A percentile compares a stretch with the other conserved stretches of the same genome.
phyloP scores from a whole-genome alignment of 2,888 invertebrate species.

The Dryomyza anilis region DNA sequence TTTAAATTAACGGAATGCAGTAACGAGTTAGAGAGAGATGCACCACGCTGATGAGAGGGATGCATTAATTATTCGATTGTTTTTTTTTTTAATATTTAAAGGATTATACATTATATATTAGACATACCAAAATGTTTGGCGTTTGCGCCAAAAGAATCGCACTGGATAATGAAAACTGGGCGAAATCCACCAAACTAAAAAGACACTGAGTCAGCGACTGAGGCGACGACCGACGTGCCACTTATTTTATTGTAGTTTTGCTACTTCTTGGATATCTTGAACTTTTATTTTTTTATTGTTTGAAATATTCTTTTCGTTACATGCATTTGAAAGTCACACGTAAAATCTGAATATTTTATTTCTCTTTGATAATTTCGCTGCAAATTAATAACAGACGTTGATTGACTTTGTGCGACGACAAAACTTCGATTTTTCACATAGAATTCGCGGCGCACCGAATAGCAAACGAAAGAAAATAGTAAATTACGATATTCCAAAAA shows the following conservation, averaged over 20 bases:
- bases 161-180: not conserved
- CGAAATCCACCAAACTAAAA: not conserved
- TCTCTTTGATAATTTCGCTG: not conserved
- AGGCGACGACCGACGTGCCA: not conserved
- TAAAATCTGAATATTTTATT: not conserved
- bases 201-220: slow-evolving; percentile 6
- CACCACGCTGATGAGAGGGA: too few species aligned
- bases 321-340: not conserved
- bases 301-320: not conserved
- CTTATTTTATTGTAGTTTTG: not conserved
- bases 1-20: slow-evolving; percentile 24
- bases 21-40: not conserved
- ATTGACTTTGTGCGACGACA: slow-evolving; percentile 10
- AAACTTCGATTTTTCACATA: slow-evolving; percentile 37
- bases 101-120: too few species aligned
- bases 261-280: not conserved
- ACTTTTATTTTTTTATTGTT: not conserved
- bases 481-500: slow-evolving; percentile 9
- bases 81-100: too few species aligned
- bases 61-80: too few species aligned
- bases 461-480: slow-evolving; percentile 2
- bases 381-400: slow-evolving; percentile 13
- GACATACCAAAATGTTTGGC: too few species aligned
- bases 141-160: slow-evolving; percentile 5
- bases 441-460: slow-evolving; percentile 17